These are phyloP conservation scores for Pteronotus mesoamericanus DNA, from an alignment of 2,797 vertebrate genomes.

Conservation along the genomic window DNA sequence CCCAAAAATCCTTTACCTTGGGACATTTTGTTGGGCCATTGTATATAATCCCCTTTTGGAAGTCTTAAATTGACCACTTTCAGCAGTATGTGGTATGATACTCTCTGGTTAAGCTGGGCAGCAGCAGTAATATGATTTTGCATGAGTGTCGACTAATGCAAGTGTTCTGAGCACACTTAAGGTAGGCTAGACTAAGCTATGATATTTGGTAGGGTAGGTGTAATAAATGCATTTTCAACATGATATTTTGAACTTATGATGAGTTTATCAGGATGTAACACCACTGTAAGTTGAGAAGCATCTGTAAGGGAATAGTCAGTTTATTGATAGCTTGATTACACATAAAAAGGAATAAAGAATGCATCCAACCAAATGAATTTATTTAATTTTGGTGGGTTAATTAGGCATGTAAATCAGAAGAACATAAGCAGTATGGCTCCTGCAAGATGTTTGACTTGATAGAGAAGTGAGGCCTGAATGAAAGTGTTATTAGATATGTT, in stretches of 20 bases:
- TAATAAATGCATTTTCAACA: background rate
- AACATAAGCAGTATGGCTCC: background rate
- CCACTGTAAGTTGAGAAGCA: background rate
- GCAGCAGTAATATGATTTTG: background rate
- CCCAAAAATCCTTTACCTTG: background rate
- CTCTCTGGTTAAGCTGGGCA: background rate
- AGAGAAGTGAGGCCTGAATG: background rate
- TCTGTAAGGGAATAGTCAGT: background rate
- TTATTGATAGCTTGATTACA: background rate
- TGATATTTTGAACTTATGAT: background rate
- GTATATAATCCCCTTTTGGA: background rate
- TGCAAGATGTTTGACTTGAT: background rate
- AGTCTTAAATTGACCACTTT: background rate
- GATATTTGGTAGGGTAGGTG: background rate
- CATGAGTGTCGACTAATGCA: background rate
- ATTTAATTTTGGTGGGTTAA: background rate
- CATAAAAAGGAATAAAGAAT: background rate
- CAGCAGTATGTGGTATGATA: background rate
- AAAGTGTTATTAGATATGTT: background rate
- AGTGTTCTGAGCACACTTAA: background rate
- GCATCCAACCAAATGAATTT: background rate
- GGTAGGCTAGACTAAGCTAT: background rate
- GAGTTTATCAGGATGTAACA: background rate
- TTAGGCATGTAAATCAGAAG: background rate
- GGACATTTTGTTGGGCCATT: background rate